Percentiles rank a stretch among this genome's conserved stretches.
phyloP scores from a whole-genome alignment of 2,113 vertebrate species.

The Nycticebus coucang region DNA sequence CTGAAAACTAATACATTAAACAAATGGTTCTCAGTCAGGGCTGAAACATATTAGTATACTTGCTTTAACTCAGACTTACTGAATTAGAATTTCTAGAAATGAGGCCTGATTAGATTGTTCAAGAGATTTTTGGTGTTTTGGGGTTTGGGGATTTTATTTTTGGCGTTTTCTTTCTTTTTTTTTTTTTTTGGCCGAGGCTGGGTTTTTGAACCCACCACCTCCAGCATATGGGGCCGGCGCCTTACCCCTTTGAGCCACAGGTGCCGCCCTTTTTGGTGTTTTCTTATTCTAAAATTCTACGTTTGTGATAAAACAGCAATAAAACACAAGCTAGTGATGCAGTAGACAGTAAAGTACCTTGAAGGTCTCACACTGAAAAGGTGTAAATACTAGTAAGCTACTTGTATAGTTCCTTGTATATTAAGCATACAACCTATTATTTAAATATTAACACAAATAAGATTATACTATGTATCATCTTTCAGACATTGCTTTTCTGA shows the following conservation, averaged over 20 bases:
- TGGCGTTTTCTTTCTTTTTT: neutral
- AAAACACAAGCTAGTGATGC: neutral
- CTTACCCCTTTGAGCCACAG: no score
- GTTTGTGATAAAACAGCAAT: neutral
- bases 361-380: neutral
- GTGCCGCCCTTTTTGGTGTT: neutral
- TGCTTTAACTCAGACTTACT: neutral
- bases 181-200: no score
- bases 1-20: neutral
- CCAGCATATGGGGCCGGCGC: no score
- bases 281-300: neutral
- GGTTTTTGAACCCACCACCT: no score
- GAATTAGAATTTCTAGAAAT: neutral
- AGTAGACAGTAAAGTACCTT: neutral
- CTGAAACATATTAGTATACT: neutral
- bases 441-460: neutral
- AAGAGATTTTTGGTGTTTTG: neutral
- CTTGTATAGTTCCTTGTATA: neutral
- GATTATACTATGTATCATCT: neutral
- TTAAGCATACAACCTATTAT: neutral
- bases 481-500: neutral
- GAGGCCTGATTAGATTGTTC: neutral
- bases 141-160: neutral
- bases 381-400: neutral
- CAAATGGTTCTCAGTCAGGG: neutral